Percentiles rank a stretch among this genome's conserved stretches.
Evolutionary conservation across 2,113 vertebrate species (phyloP).

Genomic region (Electrona antarctica): DNA sequence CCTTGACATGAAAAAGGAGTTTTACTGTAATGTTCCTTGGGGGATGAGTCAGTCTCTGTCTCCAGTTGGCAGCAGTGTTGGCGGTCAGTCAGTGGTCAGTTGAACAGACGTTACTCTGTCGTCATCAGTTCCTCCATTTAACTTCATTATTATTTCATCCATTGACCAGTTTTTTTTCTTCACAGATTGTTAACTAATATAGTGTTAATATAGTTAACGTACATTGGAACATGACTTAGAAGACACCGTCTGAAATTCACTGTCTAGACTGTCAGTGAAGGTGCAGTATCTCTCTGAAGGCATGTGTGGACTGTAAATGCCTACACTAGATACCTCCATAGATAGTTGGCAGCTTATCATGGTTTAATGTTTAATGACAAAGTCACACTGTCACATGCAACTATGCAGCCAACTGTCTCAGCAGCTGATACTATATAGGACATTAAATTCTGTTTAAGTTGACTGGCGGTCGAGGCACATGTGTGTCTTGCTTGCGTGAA

Average conservation of each 20-base stretch:
- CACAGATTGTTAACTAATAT: too few relatives aligned
- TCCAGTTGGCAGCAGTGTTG: conserved; percentile 80
- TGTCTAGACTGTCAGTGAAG: too few relatives aligned
- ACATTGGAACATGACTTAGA: too few relatives aligned
- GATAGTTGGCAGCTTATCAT: neutral
- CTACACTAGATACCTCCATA: neutral
- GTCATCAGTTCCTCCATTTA: neutral
- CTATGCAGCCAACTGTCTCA: neutral
- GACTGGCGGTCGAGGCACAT: neutral
- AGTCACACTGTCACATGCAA: neutral
- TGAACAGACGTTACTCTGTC: conserved; percentile 28
- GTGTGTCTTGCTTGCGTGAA: too few relatives aligned
- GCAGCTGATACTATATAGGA: neutral
- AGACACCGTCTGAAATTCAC: too few relatives aligned
- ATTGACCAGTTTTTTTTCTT: too few relatives aligned
- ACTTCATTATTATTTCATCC: conserved; percentile 17
- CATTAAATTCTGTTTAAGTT: neutral
- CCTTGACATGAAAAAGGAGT: too few relatives aligned
- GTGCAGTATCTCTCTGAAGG: too few relatives aligned
- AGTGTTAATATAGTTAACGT: too few relatives aligned
- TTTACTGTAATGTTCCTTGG: conserved; percentile 61
- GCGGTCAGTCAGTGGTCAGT: conserved; percentile 77
- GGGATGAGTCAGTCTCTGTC: conserved; percentile 76
- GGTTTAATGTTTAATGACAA: neutral
- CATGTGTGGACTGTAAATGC: neutral